Conservation (phyloP, 2,888 invertebrate species). For the Sipha maydis region DNA sequence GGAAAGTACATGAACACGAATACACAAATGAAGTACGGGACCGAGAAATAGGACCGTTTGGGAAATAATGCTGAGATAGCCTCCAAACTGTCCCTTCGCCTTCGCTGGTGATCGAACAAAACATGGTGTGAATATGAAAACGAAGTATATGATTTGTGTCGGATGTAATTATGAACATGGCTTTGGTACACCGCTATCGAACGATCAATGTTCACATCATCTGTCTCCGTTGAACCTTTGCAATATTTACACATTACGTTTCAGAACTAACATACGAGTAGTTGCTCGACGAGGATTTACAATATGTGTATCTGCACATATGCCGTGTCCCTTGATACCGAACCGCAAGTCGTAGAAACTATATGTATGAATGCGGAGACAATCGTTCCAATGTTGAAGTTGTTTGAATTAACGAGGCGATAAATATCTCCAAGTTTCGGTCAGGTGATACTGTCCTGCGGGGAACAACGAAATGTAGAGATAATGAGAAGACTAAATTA, state of each 20-base stretch:
- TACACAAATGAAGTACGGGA: too few relatives aligned
- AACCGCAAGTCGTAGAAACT: background rate
- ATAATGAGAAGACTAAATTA: conserved; percentile 39
- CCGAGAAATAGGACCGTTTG: too few relatives aligned
- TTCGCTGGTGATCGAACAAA: too few relatives aligned
- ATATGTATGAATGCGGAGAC: conserved; percentile 19
- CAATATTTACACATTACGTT: too few relatives aligned
- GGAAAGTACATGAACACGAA: too few relatives aligned
- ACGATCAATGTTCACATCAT: background rate
- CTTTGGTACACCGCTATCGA: background rate
- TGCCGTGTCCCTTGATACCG: background rate
- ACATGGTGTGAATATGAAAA: too few relatives aligned
- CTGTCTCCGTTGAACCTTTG: background rate
- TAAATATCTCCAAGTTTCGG: conserved; percentile 47
- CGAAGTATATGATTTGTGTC: too few relatives aligned
- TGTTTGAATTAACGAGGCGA: conserved; percentile 44
- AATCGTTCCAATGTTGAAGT: conserved; percentile 38
- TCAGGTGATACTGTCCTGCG: conserved; percentile 48
- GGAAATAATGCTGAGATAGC: too few relatives aligned
- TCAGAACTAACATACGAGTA: too few relatives aligned
- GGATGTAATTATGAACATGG: too few relatives aligned
- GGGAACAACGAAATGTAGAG: conserved; percentile 16
- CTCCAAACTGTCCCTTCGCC: too few relatives aligned
- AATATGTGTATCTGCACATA: background rate
- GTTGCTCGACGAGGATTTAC: background rate